Evolutionary conservation across 1,140 invertebrate genomes (phyloP), one percentile per base, ranked within the genome.

Genomic region (Plodia interpunctella): DNA sequence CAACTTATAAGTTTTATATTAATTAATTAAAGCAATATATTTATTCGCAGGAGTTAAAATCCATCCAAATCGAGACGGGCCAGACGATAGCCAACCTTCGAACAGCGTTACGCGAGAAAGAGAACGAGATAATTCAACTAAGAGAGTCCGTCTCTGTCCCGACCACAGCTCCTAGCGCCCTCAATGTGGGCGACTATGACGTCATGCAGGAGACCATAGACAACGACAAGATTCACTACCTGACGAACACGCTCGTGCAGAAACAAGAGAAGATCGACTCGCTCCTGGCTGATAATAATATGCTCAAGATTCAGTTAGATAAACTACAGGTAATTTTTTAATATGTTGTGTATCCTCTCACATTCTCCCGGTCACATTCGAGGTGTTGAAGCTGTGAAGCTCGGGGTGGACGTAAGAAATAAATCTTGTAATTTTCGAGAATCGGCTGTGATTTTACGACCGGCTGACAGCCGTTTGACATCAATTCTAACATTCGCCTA

Each of bases 181-280:
- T 85, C 0, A 87, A 87, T 92, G 96, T 89, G 72, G 95, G 62
- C 91, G 96, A 91, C 90, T 92, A 64, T 89, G 93, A 74, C 65
- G 70, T 71, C 55, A 76, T 60, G 13, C 76, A 76, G 54, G 67
- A 72, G 25, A 59, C 55, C 49, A 72, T 82, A 57, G 83, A 82
- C 20, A 74, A 65, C 11, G 77, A 87, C 10, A 86, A 83, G 59
- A 74, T 87, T 11, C 64, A 82, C 19, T 76, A 74, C 49, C 85
- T 96, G 11, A 96, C 95, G 1, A 93, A 96, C 76, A 95, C 93
- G 44, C 85, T 97, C 13, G 95, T 97, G 60, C 91, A 94, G 65
- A 97, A 96, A 80, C 96, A 97, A 79, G 94, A 93, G 54, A 92
- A 93, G 64, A 85, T 97, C 17, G 96, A 97, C 77, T 90, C 92